Base-by-base conservation (phyloP, 1,140 invertebrate genomes). In the Drosophila pruinosa region DNA sequence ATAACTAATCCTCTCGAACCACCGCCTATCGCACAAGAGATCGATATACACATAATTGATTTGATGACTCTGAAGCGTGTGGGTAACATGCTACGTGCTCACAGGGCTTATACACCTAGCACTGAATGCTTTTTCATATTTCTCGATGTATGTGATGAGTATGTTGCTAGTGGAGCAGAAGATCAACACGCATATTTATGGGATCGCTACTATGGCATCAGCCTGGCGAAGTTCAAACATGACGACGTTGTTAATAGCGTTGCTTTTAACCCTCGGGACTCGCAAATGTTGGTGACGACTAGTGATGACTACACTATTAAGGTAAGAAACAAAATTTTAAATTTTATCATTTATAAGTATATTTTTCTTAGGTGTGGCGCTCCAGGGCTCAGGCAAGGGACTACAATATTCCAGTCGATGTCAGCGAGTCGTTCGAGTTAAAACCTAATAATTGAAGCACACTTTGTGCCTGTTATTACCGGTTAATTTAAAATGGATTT, bases 111-210 rank as follows among this genome's bases (percentile, higher is more conserved):
- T 82, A 97, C 97, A 3, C 94, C 96, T 4, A 97, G 97, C 89
- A 96, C 96, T 58, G 96, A 97, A 90, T 97, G 96, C 79, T 97
- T 97, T 91, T 97, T 97, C 75, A 97, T 97, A 75, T 97, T 97
- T 91, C 92, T 97, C 12, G 96, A 97, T 92, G 96, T 97, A 3
- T 96, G 94, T 78, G 93, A 97, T 68, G 94, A 97, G 90, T 97
- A 96, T 92, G 96, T 98, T 5, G 96, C 96, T 26, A 97, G 96
- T 92, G 97, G 97, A 15, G 96, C 97, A 26, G 97, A 98, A 92
- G 96, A 97, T 90, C 95, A 95, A 81, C 94, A 96, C 95, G 96
- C 90, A 0, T 97, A 97, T 86, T 81, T 97, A 4, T 97, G 96
- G 97, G 96, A 97, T 79, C 92, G 96, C 53, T 95, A 97, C 89